Evolutionary conservation across 2,113 vertebrate genomes (phyloP).

Genomic region (Brachyhypopomus occidentalis): DNA sequence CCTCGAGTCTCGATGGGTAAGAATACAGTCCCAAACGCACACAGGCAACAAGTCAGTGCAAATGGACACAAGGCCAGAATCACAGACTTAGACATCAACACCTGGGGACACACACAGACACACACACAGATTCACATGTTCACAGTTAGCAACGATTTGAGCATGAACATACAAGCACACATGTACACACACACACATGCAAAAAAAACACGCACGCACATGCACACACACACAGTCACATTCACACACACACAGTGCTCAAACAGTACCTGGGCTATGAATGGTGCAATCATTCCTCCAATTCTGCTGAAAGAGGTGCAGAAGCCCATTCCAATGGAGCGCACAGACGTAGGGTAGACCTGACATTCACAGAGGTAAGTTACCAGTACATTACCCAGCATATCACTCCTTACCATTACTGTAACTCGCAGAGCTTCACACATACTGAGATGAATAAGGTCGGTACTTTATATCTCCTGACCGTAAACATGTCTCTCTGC

Average conservation of each 20-base stretch:
- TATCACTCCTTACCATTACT: not conserved
- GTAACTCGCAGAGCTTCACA: not conserved
- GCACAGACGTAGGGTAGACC: slow-evolving; percentile 90
- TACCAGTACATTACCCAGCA: not conserved
- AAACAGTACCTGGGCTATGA: slow-evolving; percentile 78
- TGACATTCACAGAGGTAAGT: slow-evolving; percentile 54
- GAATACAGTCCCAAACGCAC: slow-evolving; percentile 78
- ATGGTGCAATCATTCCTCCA: slow-evolving; percentile 93
- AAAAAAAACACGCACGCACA: not conserved
- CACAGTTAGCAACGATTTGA: not conserved
- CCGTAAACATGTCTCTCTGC: not conserved
- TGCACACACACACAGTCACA: not conserved
- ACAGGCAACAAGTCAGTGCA: slow-evolving; percentile 76
- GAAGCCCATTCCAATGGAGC: slow-evolving; percentile 90
- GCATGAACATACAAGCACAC: not conserved
- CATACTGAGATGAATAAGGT: not conserved
- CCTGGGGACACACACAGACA: slow-evolving; percentile 70
- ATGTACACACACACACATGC: not conserved
- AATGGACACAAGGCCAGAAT: slow-evolving; percentile 83
- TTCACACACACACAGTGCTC: not conserved
- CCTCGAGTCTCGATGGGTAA: slow-evolving; percentile 93
- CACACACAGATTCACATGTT: not conserved
- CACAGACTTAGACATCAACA: slow-evolving; percentile 84
- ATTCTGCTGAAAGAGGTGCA: slow-evolving; percentile 90
- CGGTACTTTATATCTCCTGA: not conserved